A percentile compares a stretch with the other conserved stretches of the same genome.
Conservation (phyloP, 1,140 invertebrate genomes). For the Drosophila melanogaster region Release_6_plus_ISO1_MT NC_004354.4:12743501-12744000, state of each 20-base stretch:
- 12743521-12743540: constrained; percentile 46
- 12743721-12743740: constrained; percentile 45
- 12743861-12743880: no score
- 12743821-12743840: no score
- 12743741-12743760: constrained; percentile 9
- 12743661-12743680: constrained; percentile 21
- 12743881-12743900: constrained; percentile 44
- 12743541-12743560: constrained; percentile 51
- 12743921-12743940: constrained; percentile 52
- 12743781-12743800: no score
- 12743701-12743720: constrained; percentile 24
- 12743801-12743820: no score
- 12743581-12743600: background rate
- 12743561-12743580: constrained; percentile 14
- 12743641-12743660: constrained; percentile 31
- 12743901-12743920: constrained; percentile 31
- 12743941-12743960: background rate
- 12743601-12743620: background rate
- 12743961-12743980: background rate
- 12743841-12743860: no score
- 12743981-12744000: background rate
- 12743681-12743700: constrained; percentile 16
- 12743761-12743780: background rate
- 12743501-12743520: constrained; percentile 1
- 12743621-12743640: background rate